Evolutionary conservation across 2,113 vertebrate genomes (phyloP), one percentile per base, ranked within the genome.

Genomic region (Corydoras maculifer): DNA sequence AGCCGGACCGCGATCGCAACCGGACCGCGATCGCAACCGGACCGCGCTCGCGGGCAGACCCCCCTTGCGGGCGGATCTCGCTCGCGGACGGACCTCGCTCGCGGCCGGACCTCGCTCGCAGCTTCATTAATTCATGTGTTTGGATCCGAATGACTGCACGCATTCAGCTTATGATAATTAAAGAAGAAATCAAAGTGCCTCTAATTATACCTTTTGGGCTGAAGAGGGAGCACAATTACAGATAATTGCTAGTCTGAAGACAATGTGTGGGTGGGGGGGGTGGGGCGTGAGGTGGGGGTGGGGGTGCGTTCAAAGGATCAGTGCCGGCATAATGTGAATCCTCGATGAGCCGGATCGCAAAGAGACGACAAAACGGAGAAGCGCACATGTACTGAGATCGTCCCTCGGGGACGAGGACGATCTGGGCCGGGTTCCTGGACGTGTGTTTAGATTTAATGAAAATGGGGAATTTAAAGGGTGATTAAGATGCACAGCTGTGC

Each of bases 221-320:
- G 78, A 83, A 83, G 80, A 79, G 73, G 76, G 76, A 73, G 35
- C 67, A 81, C 81, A 86, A 87, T 87, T 85, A 84, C 43, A 82
- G 84, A 80, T 85, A 87, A 87, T 87, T 85, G 79, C 79, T 70
- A 53, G 70, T 74, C 66, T 75, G 76, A 84, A 78, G 72, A 78
- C 75, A 76, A 75, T 63, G 69, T 77, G 67, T 80, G 75, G 75
- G 78, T 75, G 81, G 18, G 18, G 18, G 35, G 35, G 35, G 35
- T 43, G 35, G 4, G 35, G 35, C 7, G 2, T 1, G 35, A 8
- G 4, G 35, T 4, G 35, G 35, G 79, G 35, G 35, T 43, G 35
- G 35, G 35, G 79, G 75, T 75, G 75, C 79, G 74, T 75, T 77
- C 74, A 84, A 80, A 80, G 79, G 79, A 78, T 78, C 74, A 75